These are phyloP conservation scores for Aphidius ervi DNA, from an alignment of 1,140 invertebrate species.

Conservation along the genomic window DNA sequence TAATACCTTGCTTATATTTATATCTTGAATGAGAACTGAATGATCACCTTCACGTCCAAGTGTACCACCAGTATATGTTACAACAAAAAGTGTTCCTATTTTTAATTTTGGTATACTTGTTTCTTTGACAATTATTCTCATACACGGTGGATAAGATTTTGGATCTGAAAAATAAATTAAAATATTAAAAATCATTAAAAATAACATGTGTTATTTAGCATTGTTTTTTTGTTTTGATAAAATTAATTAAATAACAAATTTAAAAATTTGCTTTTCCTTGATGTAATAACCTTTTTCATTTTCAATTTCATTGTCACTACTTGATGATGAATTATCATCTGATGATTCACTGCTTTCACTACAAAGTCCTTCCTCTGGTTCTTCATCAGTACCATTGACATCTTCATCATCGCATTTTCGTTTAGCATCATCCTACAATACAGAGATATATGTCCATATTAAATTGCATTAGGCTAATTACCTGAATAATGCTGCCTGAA, in stretches of 20 bases:
- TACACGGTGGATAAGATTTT: slow-evolving; percentile 76
- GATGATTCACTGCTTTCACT: no score
- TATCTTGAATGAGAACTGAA: slow-evolving; percentile 71
- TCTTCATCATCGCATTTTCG: slow-evolving; percentile 35
- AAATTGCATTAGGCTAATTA: slow-evolving; percentile 49
- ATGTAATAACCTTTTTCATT: slow-evolving; percentile 39
- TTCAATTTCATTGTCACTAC: slow-evolving; percentile 38
- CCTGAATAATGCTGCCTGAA: slow-evolving; percentile 55
- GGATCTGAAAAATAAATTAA: neutral
- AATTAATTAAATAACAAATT: slow-evolving; percentile 5
- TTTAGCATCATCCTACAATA: slow-evolving; percentile 47
- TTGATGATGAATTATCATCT: slow-evolving; percentile 2
- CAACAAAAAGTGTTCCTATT: slow-evolving; percentile 74
- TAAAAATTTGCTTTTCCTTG: neutral
- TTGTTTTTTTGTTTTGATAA: slow-evolving; percentile 2
- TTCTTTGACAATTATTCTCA: slow-evolving; percentile 79
- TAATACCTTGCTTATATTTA: slow-evolving; percentile 73
- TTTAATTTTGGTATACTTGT: slow-evolving; percentile 66
- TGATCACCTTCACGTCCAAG: slow-evolving; percentile 76
- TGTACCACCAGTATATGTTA: slow-evolving; percentile 81
- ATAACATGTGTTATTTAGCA: no score
- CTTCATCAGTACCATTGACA: slow-evolving; percentile 1
- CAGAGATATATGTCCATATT: slow-evolving; percentile 39
- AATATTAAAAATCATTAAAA: no score
- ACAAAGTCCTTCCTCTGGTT: neutral